phyloP scores from a whole-genome alignment of 2,888 invertebrate species.

The Dione vanillae region DNA sequence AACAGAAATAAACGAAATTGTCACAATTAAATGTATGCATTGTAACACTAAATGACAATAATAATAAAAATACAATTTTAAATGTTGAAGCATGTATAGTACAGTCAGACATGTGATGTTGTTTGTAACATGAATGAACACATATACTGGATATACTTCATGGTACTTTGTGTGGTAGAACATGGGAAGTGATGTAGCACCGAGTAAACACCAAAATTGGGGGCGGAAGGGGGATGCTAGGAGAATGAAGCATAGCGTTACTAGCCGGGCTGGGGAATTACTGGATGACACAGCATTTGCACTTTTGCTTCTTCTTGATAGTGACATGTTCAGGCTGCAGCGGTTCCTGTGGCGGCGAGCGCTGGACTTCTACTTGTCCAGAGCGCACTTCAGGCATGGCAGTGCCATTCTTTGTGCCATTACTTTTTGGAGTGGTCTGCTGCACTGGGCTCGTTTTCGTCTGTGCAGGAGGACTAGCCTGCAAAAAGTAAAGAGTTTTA shows the following conservation, averaged over 20 bases:
- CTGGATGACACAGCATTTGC: conserved; percentile 97
- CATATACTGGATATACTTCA: conserved; percentile 47
- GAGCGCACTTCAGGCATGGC: conserved; percentile 67
- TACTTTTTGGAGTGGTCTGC: conserved; percentile 72
- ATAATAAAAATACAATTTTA: conserved; percentile 40
- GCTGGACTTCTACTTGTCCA: conserved; percentile 88
- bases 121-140: conserved; percentile 47
- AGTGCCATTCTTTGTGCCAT: conserved; percentile 79
- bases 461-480: conserved; percentile 70
- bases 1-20: conserved; percentile 47
- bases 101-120: conserved; percentile 33
- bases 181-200: conserved; percentile 70
- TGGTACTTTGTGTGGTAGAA: conserved; percentile 54
- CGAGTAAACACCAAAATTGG: conserved; percentile 67
- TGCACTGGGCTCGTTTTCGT: conserved; percentile 68
- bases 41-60: conserved; percentile 42
- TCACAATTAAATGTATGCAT: conserved; percentile 37
- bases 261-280: conserved; percentile 76
- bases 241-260: conserved; percentile 61
- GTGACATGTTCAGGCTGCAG: conserved; percentile 95
- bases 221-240: conserved; percentile 52
- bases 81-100: conserved; percentile 45
- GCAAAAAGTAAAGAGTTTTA: conserved; percentile 18
- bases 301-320: conserved; percentile 97
- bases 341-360: conserved; percentile 90